Conservation (phyloP, 2,113 vertebrate species). For the Mus musculus region GRCm39 chr12:76378501-76379000, state of each 20-base stretch:
- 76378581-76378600: slow-evolving; percentile 67
- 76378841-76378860: not conserved
- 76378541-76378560: slow-evolving; percentile 78
- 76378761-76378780: slow-evolving; percentile 51
- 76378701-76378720: slow-evolving; percentile 57
- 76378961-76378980: slow-evolving; percentile 50
- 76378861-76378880: not conserved
- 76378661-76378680: slow-evolving; percentile 47
- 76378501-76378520: slow-evolving; percentile 65
- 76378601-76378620: slow-evolving; percentile 56
- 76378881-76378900: not conserved
- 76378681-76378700: slow-evolving; percentile 17
- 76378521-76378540: slow-evolving; percentile 63
- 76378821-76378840: slow-evolving; percentile 56
- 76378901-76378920: slow-evolving; percentile 40
- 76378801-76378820: slow-evolving; percentile 46
- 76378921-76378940: slow-evolving; percentile 66
- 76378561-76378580: slow-evolving; percentile 71
- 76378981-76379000: slow-evolving; percentile 33
- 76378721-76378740: slow-evolving; percentile 32
- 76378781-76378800: slow-evolving; percentile 49
- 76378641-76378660: slow-evolving; percentile 54
- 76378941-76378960: slow-evolving; percentile 50
- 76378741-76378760: slow-evolving; percentile 29
- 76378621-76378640: slow-evolving; percentile 54